Base-by-base conservation (phyloP, 2,888 invertebrate genomes). In the Oscheius sp. region DNA sequence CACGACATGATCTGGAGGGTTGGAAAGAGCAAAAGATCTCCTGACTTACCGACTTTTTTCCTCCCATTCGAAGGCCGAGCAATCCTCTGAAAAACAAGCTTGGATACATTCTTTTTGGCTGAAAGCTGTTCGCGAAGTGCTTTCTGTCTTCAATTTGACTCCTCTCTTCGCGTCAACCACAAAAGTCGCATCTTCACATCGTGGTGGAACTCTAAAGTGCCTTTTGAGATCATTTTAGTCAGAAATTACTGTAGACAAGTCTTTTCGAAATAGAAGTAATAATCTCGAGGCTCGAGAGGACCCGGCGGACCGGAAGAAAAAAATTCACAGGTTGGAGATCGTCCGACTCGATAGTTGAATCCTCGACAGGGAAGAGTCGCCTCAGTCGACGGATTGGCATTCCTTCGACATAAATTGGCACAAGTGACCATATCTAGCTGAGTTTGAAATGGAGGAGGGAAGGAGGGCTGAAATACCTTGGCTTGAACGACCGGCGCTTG, bases 21-120 rank as follows among this genome's bases (percentile, higher is more conserved):
- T 81, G 20, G 84, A 83, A 74, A n/a, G 88, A 83, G 79, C 87
- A n/a, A 5, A 29, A 52, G 25, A 17, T 55, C 25, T 55, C 31
- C 27, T 27, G 20, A 20, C 64, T 34, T 8, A 74, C 74, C 70
- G 72, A 2, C 58, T 69, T 45, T 68, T 71, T 25, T 70, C 70
- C 50, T 75, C 70, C 57, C 72, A 77, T 45, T 73, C 72, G 29
- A 77, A 77, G 10, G 73, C 69, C 39, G 65, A 45, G 53, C 77
- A 77, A 39, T 75, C 73, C 42, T 72, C 70, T 46, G 45, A 52
- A 3, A 70, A 61, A 58, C 77, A 77, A 23, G 71, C 72, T 31
- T 77, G 73, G 70, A 75, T 75, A 39, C 77, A 77, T 37, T 77
- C 65, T 15, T 25, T 31, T 34, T 70, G 65, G 20, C 29, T 50